These are phyloP conservation scores for Irena cyanogastra DNA, from an alignment of 2,113 vertebrate species.

Conservation along the genomic window DNA sequence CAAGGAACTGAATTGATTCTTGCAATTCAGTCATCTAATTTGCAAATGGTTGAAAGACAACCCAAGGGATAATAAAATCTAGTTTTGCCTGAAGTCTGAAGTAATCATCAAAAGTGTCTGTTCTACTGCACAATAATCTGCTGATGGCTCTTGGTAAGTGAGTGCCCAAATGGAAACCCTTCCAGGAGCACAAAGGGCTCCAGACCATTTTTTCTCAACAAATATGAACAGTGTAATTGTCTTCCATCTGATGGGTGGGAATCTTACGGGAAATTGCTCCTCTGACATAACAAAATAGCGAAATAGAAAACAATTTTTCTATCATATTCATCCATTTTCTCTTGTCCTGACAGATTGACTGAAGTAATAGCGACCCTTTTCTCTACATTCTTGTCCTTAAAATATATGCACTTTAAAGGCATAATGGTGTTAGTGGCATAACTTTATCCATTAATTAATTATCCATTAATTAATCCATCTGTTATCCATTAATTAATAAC, in stretches of 20 bases:
- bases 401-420: background rate
- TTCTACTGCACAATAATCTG: background rate
- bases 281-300: background rate
- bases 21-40: background rate
- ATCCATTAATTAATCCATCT: no score
- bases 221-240: background rate
- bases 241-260: background rate
- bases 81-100: background rate
- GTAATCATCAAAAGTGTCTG: background rate
- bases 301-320: background rate
- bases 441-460: background rate
- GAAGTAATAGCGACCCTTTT: background rate
- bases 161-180: background rate
- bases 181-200: background rate
- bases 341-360: background rate
- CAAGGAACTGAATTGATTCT: background rate
- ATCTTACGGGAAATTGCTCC: background rate
- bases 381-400: background rate
- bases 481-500: no score
- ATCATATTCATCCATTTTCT: background rate
- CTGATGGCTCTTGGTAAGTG: background rate
- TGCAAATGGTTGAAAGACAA: background rate
- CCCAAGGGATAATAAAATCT: background rate
- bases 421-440: background rate
- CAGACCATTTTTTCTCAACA: background rate